Percentiles rank a stretch among this genome's conserved stretches.
Conservation (phyloP, 2,888 invertebrate species). For the Stenodera caucasica region DNA sequence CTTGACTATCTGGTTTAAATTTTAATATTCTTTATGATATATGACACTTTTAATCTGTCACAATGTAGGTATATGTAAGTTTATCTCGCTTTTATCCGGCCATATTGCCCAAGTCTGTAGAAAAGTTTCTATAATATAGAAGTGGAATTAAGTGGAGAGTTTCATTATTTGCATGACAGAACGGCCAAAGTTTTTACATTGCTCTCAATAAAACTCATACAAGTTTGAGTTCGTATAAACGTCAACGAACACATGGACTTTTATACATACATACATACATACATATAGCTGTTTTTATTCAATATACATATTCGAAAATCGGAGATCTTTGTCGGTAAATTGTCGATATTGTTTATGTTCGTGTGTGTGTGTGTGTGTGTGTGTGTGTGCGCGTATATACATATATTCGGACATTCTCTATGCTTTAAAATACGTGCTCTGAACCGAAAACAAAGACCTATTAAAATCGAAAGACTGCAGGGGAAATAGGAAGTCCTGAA, state of each 20-base stretch:
- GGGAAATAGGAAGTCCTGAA: constrained; percentile 31
- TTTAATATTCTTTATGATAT: constrained; percentile 38
- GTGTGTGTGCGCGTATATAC: neutral
- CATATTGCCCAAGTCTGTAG: constrained; percentile 15
- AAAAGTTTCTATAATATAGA: constrained; percentile 21
- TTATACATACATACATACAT: no score
- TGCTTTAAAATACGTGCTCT: constrained; percentile 5
- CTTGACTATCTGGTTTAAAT: constrained; percentile 23
- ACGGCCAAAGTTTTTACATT: constrained; percentile 26
- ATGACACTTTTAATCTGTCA: constrained; percentile 38
- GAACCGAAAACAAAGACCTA: constrained; percentile 32
- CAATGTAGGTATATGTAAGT: constrained; percentile 3
- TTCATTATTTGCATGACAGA: constrained; percentile 30
- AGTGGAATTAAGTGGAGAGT: constrained; percentile 23
- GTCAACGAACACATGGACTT: constrained; percentile 6
- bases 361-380: neutral
- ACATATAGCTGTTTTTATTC: no score
- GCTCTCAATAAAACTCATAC: constrained; percentile 25
- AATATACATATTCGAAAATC: no score
- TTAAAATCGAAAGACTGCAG: constrained; percentile 35
- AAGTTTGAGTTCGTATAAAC: constrained; percentile 20
- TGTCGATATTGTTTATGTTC: no score
- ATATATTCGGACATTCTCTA: constrained; percentile 18
- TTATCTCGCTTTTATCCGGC: constrained; percentile 21
- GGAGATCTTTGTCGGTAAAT: no score